Conservation (phyloP, 2,113 vertebrate genomes). For the Nyctibius bracteatus region DNA sequence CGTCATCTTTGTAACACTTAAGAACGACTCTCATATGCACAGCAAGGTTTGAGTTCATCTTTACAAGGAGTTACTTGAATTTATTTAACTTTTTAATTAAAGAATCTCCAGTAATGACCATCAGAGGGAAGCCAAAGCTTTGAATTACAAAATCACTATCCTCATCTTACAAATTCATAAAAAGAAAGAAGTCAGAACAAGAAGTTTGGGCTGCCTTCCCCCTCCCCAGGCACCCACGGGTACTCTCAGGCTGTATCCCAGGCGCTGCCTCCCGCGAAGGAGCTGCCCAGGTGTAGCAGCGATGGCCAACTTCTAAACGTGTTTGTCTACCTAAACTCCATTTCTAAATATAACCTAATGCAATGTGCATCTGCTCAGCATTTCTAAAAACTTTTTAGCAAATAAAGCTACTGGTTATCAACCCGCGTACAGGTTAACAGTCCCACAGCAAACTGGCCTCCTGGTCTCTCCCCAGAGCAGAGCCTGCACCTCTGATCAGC, state of each 20-base stretch:
- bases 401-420: not conserved
- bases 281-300: not conserved
- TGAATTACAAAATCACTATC: not conserved
- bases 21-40: not conserved
- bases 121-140: conserved; percentile 7
- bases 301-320: fast-evolving
- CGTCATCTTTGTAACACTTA: not conserved
- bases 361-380: not conserved
- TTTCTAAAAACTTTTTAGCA: not conserved
- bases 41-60: conserved; percentile 54
- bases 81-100: not conserved
- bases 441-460: not conserved
- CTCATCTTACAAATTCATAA: not conserved
- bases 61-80: conserved; percentile 4
- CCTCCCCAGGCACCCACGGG: fast-evolving
- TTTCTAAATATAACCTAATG: fast-evolving
- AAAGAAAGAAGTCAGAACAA: not conserved
- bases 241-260: not conserved
- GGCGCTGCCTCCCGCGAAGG: fast-evolving
- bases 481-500: not conserved
- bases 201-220: not conserved
- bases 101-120: not conserved
- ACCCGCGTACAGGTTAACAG: not conserved
- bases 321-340: not conserved
- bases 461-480: not conserved